These are phyloP conservation scores for Xiphorhynchus erythropygius DNA, from an alignment of 2,797 vertebrate species.

Conservation along the genomic window DNA sequence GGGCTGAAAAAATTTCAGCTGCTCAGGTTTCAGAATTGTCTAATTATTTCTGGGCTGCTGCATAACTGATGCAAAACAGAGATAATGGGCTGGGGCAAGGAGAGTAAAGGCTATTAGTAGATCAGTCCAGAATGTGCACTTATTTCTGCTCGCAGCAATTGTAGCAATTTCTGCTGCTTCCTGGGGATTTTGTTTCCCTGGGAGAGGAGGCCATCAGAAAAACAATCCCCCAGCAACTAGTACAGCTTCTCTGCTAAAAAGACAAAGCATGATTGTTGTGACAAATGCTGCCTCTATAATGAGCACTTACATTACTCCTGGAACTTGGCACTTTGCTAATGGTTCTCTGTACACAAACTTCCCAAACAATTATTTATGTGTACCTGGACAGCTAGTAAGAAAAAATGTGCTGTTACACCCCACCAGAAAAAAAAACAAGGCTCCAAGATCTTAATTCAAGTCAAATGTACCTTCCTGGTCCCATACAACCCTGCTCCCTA, in stretches of 20 bases:
- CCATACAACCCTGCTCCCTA: not conserved
- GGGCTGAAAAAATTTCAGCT: not conserved
- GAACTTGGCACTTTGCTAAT: not conserved
- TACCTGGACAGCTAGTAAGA: not conserved
- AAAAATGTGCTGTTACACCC: not conserved
- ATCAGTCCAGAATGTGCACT: not conserved
- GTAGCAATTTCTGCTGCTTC: not conserved
- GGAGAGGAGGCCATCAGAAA: conserved; percentile 15
- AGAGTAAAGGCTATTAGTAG: not conserved
- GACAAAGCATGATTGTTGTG: not conserved
- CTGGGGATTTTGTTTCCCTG: conserved; percentile 8
- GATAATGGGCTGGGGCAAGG: not conserved
- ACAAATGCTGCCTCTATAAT: not conserved
- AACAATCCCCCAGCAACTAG: not conserved
- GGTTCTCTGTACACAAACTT: not conserved
- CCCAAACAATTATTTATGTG: not conserved
- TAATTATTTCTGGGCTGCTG: not conserved
- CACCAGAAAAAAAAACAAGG: not conserved
- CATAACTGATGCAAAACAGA: not conserved
- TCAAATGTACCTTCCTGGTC: not conserved
- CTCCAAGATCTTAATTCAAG: not conserved
- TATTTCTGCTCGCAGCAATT: not conserved
- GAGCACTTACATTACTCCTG: not conserved
- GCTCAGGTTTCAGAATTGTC: not conserved
- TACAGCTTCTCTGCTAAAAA: not conserved